Evolutionary conservation across 2,797 vertebrate genomes (phyloP), one percentile per base, ranked within the genome.

Genomic region (Potorous gilbertii): DNA sequence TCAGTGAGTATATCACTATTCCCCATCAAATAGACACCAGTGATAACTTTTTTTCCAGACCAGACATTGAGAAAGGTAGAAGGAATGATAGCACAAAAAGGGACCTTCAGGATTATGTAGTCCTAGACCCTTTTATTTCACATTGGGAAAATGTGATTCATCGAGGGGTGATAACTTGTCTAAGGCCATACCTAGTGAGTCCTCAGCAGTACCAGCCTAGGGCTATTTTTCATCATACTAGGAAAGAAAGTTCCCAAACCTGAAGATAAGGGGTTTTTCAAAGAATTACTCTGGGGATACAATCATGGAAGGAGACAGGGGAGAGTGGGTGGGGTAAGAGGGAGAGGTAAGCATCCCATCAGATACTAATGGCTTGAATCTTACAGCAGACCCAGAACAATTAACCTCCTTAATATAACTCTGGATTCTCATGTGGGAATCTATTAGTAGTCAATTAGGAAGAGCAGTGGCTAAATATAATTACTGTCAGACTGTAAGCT

Each of bases 341-440:
- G 5, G 40, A 40, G 40, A 50, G 74, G 74, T 46, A 50, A 87
- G 74, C 24, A 50, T 87, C 24, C 21, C 1, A 50, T 87, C 74
- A 87, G 74, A 87, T 50, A 50, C 74, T 87, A 87, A 46, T 0
- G 18, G 5, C 87, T 31, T 5, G 54, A 87, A 46, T 28, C 66
- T 46, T 18, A 16, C 3, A 12, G 12, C 28, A 57, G 14, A 55
- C 59, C 89, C 95, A 81, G 57, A 57, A 10, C 90, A 92, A 91
- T 96, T 91, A 96, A 92, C 96, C 96, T 95, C 40, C 16, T 46
- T 95, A 24, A 89, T 55, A 50, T 1, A 66, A 28, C 55, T 0
- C 0, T 52, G 74, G 74, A 13, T 46, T 56, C 62, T 54, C 93
- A 0, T 2, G 89, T 34, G 90, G 93, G 91, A 50, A 18, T 56